Conservation (phyloP, 1,140 invertebrate genomes). For the Latrodectus geometricus region DNA sequence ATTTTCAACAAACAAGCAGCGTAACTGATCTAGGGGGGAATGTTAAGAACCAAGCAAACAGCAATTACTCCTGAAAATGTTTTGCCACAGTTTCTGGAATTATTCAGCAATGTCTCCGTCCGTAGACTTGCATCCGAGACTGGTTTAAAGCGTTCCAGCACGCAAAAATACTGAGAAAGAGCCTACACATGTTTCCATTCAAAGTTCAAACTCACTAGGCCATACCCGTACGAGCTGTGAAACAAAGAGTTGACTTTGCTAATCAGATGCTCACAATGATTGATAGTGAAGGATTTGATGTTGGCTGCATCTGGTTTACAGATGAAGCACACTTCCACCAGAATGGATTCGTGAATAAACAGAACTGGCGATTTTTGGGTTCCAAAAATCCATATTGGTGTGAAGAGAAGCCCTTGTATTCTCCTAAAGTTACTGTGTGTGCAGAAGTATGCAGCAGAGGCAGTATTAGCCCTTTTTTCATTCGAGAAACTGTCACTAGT, state of each 20-base stretch:
- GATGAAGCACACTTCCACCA: slow-evolving; percentile 48
- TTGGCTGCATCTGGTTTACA: slow-evolving; percentile 41
- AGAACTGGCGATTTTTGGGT: slow-evolving; percentile 1
- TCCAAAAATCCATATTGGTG: neutral
- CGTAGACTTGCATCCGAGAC: slow-evolving; percentile 2
- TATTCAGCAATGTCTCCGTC: slow-evolving; percentile 1
- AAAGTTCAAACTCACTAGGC: slow-evolving; percentile 33
- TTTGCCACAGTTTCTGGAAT: slow-evolving; percentile 17
- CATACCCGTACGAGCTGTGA: slow-evolving; percentile 20
- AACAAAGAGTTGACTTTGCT: slow-evolving; percentile 28
- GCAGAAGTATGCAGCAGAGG: slow-evolving; percentile 28
- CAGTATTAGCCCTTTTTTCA: slow-evolving; percentile 50
- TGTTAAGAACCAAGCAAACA: too few relatives aligned
- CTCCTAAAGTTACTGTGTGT: slow-evolving; percentile 37
- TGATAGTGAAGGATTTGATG: slow-evolving; percentile 18
- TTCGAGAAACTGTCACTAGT: too few relatives aligned
- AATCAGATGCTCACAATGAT: neutral
- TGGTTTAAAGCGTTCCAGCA: too few relatives aligned
- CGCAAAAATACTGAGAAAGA: slow-evolving; percentile 18
- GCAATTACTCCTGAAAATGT: slow-evolving; percentile 1
- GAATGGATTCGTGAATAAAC: neutral
- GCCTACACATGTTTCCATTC: slow-evolving; percentile 31
- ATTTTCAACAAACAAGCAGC: too few relatives aligned
- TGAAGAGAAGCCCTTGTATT: slow-evolving; percentile 16
- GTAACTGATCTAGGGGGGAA: too few relatives aligned